These are phyloP conservation scores for Rachycentron canadum DNA, from an alignment of 2,797 vertebrate genomes.

Conservation along the genomic window DNA sequence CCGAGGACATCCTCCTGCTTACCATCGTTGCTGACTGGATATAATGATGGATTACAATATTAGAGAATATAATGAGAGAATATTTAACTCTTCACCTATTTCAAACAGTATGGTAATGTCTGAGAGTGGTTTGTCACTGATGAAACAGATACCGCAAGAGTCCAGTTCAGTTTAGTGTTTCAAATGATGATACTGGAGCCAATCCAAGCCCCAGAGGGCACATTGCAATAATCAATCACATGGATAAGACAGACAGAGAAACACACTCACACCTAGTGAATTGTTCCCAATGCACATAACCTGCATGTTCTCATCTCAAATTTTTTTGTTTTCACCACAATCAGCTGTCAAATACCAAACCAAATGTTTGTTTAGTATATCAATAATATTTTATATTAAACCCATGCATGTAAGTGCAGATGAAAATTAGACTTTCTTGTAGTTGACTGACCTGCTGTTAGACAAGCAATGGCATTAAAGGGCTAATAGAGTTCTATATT, in stretches of 20 bases:
- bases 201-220: background rate
- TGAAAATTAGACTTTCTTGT: constrained; percentile 20
- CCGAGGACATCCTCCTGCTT: constrained; percentile 47
- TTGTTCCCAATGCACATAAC: background rate
- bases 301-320: background rate
- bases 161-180: background rate
- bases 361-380: background rate
- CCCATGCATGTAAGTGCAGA: background rate
- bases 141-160: background rate
- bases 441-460: constrained; percentile 40
- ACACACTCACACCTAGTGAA: constrained; percentile 11
- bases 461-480: constrained; percentile 32
- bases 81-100: constrained; percentile 39
- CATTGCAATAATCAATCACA: constrained; percentile 14
- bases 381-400: background rate
- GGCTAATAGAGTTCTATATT: constrained; percentile 59
- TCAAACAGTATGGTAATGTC: background rate
- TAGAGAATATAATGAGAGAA: constrained; percentile 45
- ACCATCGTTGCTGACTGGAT: constrained; percentile 35
- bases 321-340: background rate
- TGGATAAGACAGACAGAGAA: background rate
- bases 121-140: background rate
- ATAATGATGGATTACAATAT: constrained; percentile 64
- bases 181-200: background rate
- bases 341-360: constrained; percentile 6